Percentiles rank a stretch among this genome's conserved stretches.
These are phyloP conservation scores for Oxygymnocypris stewartii DNA, from an alignment of 2,113 vertebrate species.

Conservation along the genomic window DNA sequence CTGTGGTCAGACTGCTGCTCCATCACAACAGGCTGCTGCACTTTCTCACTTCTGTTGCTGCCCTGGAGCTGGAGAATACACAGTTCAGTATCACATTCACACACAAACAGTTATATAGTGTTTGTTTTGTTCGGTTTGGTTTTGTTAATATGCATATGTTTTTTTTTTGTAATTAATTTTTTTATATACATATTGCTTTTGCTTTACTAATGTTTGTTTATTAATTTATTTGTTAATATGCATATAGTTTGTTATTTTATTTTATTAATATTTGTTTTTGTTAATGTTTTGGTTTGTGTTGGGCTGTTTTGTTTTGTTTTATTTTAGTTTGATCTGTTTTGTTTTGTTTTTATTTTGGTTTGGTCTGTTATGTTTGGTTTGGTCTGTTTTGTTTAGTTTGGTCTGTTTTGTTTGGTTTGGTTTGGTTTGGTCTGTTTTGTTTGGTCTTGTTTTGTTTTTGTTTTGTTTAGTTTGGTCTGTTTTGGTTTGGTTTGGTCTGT, in stretches of 20 bases:
- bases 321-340: too few relatives aligned
- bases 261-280: background rate
- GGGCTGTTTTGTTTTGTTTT: background rate
- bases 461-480: too few relatives aligned
- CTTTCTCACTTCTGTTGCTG: constrained; percentile 88
- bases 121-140: background rate
- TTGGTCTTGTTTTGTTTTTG: background rate
- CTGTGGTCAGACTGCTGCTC: constrained; percentile 88
- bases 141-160: background rate
- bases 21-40: constrained; percentile 92
- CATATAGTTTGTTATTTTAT: background rate
- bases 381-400: too few relatives aligned
- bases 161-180: background rate
- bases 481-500: background rate
- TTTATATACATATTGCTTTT: background rate
- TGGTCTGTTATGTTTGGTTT: too few relatives aligned
- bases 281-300: too few relatives aligned
- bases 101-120: background rate
- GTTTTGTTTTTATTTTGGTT: too few relatives aligned
- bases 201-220: background rate
- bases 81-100: constrained; percentile 81
- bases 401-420: too few relatives aligned
- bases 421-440: background rate
- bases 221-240: background rate
- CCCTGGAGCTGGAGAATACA: constrained; percentile 91